These are phyloP conservation scores for Magallana ariakensis DNA, from an alignment of 1,140 invertebrate species.

Conservation along the genomic window DNA sequence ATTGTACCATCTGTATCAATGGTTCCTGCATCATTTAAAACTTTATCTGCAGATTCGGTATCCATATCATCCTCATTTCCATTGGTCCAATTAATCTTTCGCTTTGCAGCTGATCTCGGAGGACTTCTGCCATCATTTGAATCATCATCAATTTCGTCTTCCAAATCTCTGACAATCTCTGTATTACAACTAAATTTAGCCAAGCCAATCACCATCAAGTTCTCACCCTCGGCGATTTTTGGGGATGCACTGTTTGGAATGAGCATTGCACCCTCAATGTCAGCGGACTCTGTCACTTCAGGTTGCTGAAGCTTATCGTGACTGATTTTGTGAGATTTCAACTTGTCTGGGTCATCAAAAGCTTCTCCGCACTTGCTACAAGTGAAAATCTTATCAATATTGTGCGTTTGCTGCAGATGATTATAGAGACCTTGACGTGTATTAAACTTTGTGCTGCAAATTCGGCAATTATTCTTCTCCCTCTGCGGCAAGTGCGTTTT, in stretches of 20 bases:
- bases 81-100: slow-evolving; percentile 2
- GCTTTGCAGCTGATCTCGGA: not conserved
- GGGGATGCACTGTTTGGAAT: slow-evolving; percentile 42
- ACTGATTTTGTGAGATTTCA: slow-evolving; percentile 65
- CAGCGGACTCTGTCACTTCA: not conserved
- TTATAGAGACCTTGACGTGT: slow-evolving; percentile 62
- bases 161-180: not conserved
- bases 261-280: slow-evolving; percentile 55
- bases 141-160: slow-evolving; percentile 7
- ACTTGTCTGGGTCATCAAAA: slow-evolving; percentile 65
- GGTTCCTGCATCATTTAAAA: slow-evolving; percentile 25
- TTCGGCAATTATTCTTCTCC: slow-evolving; percentile 62
- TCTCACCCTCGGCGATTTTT: not conserved
- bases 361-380: slow-evolving; percentile 73
- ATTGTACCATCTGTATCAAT: slow-evolving; percentile 57
- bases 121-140: not conserved
- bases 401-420: slow-evolving; percentile 59
- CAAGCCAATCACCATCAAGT: slow-evolving; percentile 53
- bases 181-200: slow-evolving; percentile 66
- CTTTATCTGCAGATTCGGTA: not conserved
- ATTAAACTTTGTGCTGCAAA: slow-evolving; percentile 69
- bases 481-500: slow-evolving; percentile 71
- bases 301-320: slow-evolving; percentile 54
- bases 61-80: slow-evolving; percentile 8
- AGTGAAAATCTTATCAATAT: slow-evolving; percentile 61